A percentile compares a stretch with the other conserved stretches of the same genome.
Evolutionary conservation across 2,797 vertebrate genomes (phyloP).

Genomic region (Hozukius guyotensis): DNA sequence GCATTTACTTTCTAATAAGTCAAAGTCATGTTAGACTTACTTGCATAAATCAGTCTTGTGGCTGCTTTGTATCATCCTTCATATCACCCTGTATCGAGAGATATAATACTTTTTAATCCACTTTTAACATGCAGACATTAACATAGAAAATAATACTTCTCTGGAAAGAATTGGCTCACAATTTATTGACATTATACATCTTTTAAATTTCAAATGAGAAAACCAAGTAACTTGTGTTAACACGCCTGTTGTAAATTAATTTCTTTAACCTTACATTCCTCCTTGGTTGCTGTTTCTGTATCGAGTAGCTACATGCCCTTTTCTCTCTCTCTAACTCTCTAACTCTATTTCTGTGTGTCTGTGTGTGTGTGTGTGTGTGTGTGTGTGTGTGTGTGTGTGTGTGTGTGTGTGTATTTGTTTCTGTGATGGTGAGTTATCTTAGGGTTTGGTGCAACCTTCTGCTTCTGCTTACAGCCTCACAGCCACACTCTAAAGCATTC

Average conservation of each 20-base stretch:
- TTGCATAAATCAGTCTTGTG: background rate
- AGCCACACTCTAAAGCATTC: slow-evolving; percentile 48
- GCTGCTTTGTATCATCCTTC: background rate
- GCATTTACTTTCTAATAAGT: background rate
- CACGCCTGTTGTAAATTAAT: background rate
- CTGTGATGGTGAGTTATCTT: slow-evolving; percentile 8
- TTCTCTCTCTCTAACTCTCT: too few species aligned
- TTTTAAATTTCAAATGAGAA: background rate
- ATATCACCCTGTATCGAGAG: background rate
- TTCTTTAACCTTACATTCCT: background rate
- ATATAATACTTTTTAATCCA: background rate
- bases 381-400: background rate
- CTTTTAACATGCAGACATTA: background rate
- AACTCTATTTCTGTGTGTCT: background rate
- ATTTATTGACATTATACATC: background rate
- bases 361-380: too few species aligned
- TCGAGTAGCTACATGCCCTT: background rate
- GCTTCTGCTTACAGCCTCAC: slow-evolving; percentile 28
- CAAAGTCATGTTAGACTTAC: background rate
- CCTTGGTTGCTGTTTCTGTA: background rate
- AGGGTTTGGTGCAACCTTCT: slow-evolving; percentile 28
- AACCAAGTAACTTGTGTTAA: background rate
- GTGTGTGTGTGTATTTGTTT: background rate
- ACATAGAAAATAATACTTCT: background rate
- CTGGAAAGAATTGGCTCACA: background rate